These are phyloP conservation scores for Muschampia plurimacula DNA, from an alignment of 2,888 invertebrate genomes.

Conservation along the genomic window DNA sequence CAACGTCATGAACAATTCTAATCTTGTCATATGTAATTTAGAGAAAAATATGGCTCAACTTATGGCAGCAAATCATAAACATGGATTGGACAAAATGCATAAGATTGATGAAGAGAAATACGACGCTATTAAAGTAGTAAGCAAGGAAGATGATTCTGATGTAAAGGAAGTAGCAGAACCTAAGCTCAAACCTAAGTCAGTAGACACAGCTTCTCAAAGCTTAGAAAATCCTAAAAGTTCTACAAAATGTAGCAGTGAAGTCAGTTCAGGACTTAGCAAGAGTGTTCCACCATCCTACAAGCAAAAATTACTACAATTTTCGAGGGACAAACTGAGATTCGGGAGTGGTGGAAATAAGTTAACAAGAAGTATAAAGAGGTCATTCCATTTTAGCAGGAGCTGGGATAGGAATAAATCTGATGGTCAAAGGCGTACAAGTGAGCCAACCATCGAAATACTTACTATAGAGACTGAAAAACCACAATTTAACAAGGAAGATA, in stretches of 20 bases:
- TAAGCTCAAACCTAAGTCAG: conserved; percentile 67
- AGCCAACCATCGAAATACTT: conserved; percentile 71
- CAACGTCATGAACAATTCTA: conserved; percentile 71
- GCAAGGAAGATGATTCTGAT: conserved; percentile 45
- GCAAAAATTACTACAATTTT: conserved; percentile 80
- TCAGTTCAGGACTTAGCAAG: conserved; percentile 77
- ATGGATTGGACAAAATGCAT: conserved; percentile 74
- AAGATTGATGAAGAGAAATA: conserved; percentile 78
- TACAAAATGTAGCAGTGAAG: conserved; percentile 73
- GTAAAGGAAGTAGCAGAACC: conserved; percentile 51
- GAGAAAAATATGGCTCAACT: conserved; percentile 82
- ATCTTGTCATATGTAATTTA: conserved; percentile 78
- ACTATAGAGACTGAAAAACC: conserved; percentile 63
- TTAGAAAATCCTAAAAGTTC: conserved; percentile 77
- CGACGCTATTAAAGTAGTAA: conserved; percentile 53
- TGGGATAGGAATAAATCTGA: conserved; percentile 78
- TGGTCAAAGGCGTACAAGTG: conserved; percentile 73
- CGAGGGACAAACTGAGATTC: conserved; percentile 78
- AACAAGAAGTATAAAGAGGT: conserved; percentile 80
- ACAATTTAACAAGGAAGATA: conserved; percentile 73
- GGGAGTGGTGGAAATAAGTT: conserved; percentile 78
- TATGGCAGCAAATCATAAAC: conserved; percentile 71
- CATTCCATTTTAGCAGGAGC: conserved; percentile 79
- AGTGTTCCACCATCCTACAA: conserved; percentile 83
- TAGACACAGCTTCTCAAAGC: conserved; percentile 78